Percentiles rank a stretch among this genome's conserved stretches.
phyloP scores from a whole-genome alignment of 30 jellyfish, hydroid and myxozoan species.

The Aurelia aurita region DNA sequence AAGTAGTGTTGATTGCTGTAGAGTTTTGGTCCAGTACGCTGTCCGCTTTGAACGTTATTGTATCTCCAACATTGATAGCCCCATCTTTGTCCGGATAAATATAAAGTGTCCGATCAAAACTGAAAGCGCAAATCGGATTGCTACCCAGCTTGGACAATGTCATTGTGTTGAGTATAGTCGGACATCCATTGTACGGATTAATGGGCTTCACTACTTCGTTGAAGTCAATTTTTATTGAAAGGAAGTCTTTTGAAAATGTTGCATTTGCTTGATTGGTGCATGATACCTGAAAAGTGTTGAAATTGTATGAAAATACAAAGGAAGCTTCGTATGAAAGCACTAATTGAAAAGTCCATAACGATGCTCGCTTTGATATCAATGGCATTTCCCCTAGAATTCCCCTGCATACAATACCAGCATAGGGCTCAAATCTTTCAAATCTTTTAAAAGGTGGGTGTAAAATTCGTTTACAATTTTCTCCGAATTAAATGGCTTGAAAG shows the following conservation, averaged over 20 bases:
- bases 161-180: constrained; percentile 10
- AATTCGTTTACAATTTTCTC: too few relatives aligned
- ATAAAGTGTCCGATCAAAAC: not conserved
- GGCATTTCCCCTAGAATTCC: too few relatives aligned
- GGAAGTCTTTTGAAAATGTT: constrained; percentile 35
- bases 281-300: constrained; percentile 7
- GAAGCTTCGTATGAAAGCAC: too few relatives aligned
- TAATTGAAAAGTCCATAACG: too few relatives aligned
- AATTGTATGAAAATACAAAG: too few relatives aligned
- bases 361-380: too few relatives aligned
- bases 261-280: constrained; percentile 42
- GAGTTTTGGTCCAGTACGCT: constrained; percentile 15
- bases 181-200: constrained; percentile 13
- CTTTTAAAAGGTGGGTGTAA: too few relatives aligned
- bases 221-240: constrained; percentile 4
- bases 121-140: constrained; percentile 46
- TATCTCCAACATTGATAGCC: constrained; percentile 20
- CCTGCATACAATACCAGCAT: too few relatives aligned
- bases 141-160: constrained; percentile 32
- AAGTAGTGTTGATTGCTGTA: not conserved
- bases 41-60: constrained; percentile 5
- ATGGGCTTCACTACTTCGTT: constrained; percentile 27
- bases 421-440: too few relatives aligned
- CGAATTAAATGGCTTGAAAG: too few relatives aligned
- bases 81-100: constrained; percentile 47